These are phyloP conservation scores for Chinchilla lanigera DNA, from an alignment of 2,113 vertebrate species.

Conservation along the genomic window DNA sequence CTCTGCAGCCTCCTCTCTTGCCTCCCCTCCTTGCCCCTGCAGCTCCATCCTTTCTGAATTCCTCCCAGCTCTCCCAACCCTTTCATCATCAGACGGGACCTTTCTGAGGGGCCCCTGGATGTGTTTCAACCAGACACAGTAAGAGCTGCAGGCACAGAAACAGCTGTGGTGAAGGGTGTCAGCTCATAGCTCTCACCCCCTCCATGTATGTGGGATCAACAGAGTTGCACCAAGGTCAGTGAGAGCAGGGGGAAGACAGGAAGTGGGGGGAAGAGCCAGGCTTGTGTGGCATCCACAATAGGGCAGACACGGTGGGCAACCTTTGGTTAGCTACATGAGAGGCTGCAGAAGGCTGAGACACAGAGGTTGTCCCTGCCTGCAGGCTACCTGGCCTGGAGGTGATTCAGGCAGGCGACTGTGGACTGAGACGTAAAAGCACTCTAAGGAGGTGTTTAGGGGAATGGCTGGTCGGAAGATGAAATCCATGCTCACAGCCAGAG, in stretches of 20 bases:
- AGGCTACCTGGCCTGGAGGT: neutral
- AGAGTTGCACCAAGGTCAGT: no score
- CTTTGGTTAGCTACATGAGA: neutral
- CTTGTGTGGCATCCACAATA: neutral
- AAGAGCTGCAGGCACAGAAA: neutral
- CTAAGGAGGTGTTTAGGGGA: neutral
- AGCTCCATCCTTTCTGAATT: neutral
- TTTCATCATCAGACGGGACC: neutral
- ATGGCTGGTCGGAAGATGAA: neutral
- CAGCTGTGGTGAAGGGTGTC: neutral
- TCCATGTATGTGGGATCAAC: fast-evolving
- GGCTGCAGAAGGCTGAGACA: neutral
- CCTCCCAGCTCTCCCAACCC: neutral
- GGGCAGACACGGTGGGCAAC: neutral
- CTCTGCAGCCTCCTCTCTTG: neutral
- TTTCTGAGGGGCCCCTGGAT: neutral
- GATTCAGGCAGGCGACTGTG: neutral
- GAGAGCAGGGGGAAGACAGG: neutral
- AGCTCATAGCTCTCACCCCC: neutral
- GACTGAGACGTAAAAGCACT: neutral
- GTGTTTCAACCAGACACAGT: neutral
- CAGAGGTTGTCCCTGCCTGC: no score
- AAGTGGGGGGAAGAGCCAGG: no score
- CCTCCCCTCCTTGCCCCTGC: no score
- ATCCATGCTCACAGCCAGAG: neutral